Evolutionary conservation across 2,113 vertebrate species (phyloP).

Genomic region (Oenanthe oenanthe): DNA sequence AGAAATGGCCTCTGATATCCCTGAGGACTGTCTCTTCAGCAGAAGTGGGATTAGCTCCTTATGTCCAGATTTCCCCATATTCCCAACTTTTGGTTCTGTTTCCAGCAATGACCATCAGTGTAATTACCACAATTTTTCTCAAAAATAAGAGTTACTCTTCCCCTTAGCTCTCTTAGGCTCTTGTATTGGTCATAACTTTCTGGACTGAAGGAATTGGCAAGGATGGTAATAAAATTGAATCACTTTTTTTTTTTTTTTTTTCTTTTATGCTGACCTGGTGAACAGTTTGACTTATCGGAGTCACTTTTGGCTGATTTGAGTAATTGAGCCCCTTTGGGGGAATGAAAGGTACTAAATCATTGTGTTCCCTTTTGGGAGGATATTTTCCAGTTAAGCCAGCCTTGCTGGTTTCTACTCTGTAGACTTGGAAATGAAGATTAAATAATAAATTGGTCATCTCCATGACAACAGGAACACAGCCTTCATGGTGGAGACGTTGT

Average conservation of each 20-base stretch:
- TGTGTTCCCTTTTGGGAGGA: neutral
- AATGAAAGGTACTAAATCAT: neutral
- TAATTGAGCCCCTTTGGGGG: neutral
- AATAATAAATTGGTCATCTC: slow-evolving; percentile 2
- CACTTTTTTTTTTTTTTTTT: neutral
- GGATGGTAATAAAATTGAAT: neutral
- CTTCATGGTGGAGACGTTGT: neutral
- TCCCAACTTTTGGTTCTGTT: neutral
- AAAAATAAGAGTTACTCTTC: neutral
- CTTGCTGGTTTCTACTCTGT: neutral
- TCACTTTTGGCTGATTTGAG: neutral
- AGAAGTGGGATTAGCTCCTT: neutral
- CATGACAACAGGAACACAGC: slow-evolving; percentile 10
- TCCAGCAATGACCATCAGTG: neutral
- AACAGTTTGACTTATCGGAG: neutral
- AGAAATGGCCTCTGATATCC: neutral
- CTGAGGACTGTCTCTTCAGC: neutral
- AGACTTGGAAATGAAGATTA: neutral
- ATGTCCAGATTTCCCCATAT: neutral
- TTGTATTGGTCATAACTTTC: neutral
- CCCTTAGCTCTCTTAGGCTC: neutral
- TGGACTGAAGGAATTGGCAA: neutral
- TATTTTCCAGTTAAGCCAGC: slow-evolving; percentile 39
- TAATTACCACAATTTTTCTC: neutral
- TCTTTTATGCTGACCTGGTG: neutral